Percentiles rank a stretch among this genome's conserved stretches.
Evolutionary conservation across 2,113 vertebrate genomes (phyloP).

Genomic region (Amblyornis subalaris): DNA sequence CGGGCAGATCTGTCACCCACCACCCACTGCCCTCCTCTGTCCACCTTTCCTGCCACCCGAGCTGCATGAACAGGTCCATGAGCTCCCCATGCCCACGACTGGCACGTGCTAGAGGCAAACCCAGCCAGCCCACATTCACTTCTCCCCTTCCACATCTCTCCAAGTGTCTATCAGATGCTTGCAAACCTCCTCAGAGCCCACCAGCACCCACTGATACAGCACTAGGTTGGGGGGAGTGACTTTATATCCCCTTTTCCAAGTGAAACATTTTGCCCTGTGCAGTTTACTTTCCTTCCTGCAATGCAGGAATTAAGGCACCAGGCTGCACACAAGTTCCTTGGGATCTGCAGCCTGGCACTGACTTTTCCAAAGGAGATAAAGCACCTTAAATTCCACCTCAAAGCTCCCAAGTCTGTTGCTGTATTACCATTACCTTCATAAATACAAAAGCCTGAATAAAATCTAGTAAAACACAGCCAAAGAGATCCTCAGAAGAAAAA

Average conservation of each 20-base stretch:
- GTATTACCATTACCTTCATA: not conserved
- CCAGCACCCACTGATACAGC: not conserved
- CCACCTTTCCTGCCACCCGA: not conserved
- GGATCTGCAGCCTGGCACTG: not conserved
- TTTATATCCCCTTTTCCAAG: not conserved
- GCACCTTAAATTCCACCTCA: not conserved
- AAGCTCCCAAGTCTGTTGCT: not conserved
- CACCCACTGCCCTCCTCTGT: not conserved
- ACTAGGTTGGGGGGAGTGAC: not conserved
- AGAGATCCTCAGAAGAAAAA: not conserved
- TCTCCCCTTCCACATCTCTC: not conserved
- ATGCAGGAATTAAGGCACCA: rapidly evolving
- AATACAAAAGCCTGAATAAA: not conserved
- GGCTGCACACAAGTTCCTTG: not conserved
- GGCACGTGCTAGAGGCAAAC: not conserved
- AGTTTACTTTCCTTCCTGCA: not conserved
- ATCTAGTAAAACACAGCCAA: not conserved
- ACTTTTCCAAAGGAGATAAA: not conserved
- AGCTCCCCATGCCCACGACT: rapidly evolving
- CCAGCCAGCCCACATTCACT: not conserved
- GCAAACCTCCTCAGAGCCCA: not conserved
- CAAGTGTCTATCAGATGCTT: rapidly evolving
- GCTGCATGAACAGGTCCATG: not conserved
- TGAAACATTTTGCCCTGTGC: rapidly evolving
- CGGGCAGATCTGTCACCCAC: not conserved